Base-by-base conservation (phyloP, 2,113 vertebrate genomes). In the Numenius arquata region DNA sequence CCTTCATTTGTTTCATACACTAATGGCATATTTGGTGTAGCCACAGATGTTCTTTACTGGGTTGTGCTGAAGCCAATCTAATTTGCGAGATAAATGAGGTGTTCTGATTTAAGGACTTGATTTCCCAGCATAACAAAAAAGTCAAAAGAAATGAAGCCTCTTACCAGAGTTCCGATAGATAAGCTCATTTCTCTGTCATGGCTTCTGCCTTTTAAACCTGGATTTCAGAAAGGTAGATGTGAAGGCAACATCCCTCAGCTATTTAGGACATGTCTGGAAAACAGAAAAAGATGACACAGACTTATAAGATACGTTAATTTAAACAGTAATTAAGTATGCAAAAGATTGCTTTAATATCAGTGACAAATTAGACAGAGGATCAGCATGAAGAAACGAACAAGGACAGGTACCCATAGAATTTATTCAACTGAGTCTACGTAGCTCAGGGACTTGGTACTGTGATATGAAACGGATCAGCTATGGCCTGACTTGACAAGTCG, bases 51-150 rank as follows among this genome's bases (percentile, higher is more conserved):
- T 94, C 73, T 74, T 72, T 55, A 79, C 67, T 47, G 41, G 41
- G 15, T 48, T 95, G 45, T 76, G 40, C 66, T 15, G 18, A 95
- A 88, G 90, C 53, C 72, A 90, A 76, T 52, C 58, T 86, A 63
- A 94, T 89, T 96, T 77, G 40, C 23, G 58, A 91, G 79, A 92
- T 36, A 88, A 95, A 93, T 94, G 61, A 80, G 67, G 34, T 95
- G 63, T 72, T 80, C 82, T 74, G 45, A 95, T 71, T 91, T 93
- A 88, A 90, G 61, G 74, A 67, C n/a, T 94, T 86, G 43, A 81
- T 88, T 95, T 94, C 70, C 38, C 68, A 88, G 52, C 19, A 36
- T 65, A 95, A 59, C 7, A 68, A 85, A 94, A 93, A 27, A 27
- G 63, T 32, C 27, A 74, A 62, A 86, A 74, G 27, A 66, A 63